Percentiles rank a stretch among this genome's conserved stretches.
These are phyloP conservation scores for Capromys pilorides DNA, from an alignment of 2,797 vertebrate genomes.

Conservation along the genomic window DNA sequence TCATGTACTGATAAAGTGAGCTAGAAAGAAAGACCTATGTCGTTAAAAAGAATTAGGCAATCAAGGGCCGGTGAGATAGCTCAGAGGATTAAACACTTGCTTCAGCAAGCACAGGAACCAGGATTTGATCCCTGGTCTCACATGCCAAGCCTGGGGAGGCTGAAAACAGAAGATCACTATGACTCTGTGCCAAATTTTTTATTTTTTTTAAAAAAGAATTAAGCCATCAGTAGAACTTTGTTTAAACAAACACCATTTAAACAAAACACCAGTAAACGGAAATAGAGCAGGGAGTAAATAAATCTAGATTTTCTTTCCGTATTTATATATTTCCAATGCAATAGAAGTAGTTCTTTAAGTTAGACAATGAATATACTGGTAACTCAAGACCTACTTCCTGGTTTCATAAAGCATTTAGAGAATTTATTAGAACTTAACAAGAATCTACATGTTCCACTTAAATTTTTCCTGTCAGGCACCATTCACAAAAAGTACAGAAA, in stretches of 20 bases:
- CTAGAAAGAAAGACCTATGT: neutral
- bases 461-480: conserved; percentile 33
- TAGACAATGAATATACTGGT: neutral
- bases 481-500: conserved; percentile 42
- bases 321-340: conserved; percentile 4
- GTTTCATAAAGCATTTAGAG: conserved; percentile 13
- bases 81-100: too few species aligned
- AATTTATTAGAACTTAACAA: conserved; percentile 27
- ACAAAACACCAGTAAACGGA: neutral
- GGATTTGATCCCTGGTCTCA: too few species aligned
- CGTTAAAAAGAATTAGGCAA: conserved; percentile 4
- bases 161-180: too few species aligned
- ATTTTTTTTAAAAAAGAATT: neutral
- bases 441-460: conserved; percentile 36
- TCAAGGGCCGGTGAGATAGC: neutral
- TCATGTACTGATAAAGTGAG: neutral
- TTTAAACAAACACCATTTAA: conserved; percentile 35
- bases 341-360: conserved; percentile 22
- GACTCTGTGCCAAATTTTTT: too few species aligned
- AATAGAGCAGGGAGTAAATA: conserved; percentile 18
- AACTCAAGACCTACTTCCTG: neutral
- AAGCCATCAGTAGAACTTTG: neutral
- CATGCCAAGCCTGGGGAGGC: too few species aligned
- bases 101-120: too few species aligned
- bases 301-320: neutral